These are phyloP conservation scores for Drosophila gaucha DNA, from an alignment of 2,888 invertebrate genomes.

Conservation along the genomic window DNA sequence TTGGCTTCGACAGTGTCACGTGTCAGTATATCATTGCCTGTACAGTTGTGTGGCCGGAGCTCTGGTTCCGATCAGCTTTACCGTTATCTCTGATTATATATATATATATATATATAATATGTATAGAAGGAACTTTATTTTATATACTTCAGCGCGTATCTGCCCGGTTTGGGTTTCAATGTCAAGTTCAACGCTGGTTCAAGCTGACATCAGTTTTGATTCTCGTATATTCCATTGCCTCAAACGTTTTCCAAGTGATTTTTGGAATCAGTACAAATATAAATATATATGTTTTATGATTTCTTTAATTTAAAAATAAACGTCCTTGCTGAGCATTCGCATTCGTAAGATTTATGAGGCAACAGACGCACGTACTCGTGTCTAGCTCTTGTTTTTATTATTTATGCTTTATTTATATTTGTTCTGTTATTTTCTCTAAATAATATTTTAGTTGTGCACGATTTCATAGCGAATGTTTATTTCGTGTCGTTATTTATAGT, in stretches of 20 bases:
- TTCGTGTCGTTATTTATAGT: slow-evolving; percentile 62
- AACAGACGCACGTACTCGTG: slow-evolving; percentile 28
- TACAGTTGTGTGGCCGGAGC: slow-evolving; percentile 60
- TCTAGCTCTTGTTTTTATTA: slow-evolving; percentile 38
- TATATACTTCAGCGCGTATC: slow-evolving; percentile 44
- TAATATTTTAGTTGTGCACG: slow-evolving; percentile 55
- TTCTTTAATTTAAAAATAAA: slow-evolving; percentile 64
- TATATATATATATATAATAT: slow-evolving; percentile 12
- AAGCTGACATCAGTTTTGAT: slow-evolving; percentile 27
- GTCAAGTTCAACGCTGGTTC: slow-evolving; percentile 70
- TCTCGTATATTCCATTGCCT: slow-evolving; percentile 19
- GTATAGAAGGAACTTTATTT: slow-evolving; percentile 15
- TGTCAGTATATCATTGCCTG: slow-evolving; percentile 42
- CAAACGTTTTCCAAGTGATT: slow-evolving; percentile 13
- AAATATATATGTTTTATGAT: not conserved
- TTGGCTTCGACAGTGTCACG: slow-evolving; percentile 46
- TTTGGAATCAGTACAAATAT: slow-evolving; percentile 18
- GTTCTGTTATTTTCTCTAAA: slow-evolving; percentile 29
- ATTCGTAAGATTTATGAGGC: slow-evolving; percentile 43
- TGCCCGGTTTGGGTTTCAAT: slow-evolving; percentile 60
- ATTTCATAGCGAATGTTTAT: slow-evolving; percentile 54
- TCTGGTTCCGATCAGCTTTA: slow-evolving; percentile 10
- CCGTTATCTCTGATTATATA: slow-evolving; percentile 24
- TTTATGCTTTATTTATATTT: slow-evolving; percentile 31
- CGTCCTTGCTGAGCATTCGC: slow-evolving; percentile 73